Conservation (phyloP, 2,888 invertebrate genomes). For the Fragum whitleyi region DNA sequence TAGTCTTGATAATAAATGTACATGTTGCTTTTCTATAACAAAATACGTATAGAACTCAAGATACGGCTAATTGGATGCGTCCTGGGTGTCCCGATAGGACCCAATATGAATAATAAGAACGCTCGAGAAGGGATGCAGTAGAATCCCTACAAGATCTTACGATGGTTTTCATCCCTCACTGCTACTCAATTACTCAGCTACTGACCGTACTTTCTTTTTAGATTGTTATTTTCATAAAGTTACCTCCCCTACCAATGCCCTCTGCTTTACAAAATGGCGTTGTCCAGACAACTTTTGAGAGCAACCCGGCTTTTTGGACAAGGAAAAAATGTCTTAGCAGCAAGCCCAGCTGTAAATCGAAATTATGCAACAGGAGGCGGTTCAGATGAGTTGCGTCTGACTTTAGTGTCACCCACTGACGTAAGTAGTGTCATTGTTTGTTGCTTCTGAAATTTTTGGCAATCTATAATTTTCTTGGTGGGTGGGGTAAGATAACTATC, state of each 20-base stretch:
- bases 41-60: too few species aligned
- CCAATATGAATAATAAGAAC: too few species aligned
- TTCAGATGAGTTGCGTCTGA: conserved; percentile 7
- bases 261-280: conserved; percentile 67
- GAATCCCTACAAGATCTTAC: too few species aligned
- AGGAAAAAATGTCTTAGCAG: conserved; percentile 68
- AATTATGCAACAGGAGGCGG: conserved; percentile 3
- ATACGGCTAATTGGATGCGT: too few species aligned
- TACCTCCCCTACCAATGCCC: conserved; percentile 54
- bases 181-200: too few species aligned
- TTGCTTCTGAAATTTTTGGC: background rate
- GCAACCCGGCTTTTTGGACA: conserved; percentile 70
- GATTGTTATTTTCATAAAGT: background rate
- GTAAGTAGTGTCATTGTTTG: background rate
- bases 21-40: too few species aligned
- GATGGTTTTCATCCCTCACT: too few species aligned
- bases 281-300: conserved; percentile 71
- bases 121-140: too few species aligned
- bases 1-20: too few species aligned
- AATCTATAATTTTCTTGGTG: background rate
- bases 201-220: background rate
- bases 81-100: too few species aligned
- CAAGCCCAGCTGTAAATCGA: conserved; percentile 46
- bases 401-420: conserved; percentile 15
- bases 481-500: conserved; percentile 17